phyloP scores from a whole-genome alignment of 2,113 vertebrate genomes.

The Himantopus leucocephalus region DNA sequence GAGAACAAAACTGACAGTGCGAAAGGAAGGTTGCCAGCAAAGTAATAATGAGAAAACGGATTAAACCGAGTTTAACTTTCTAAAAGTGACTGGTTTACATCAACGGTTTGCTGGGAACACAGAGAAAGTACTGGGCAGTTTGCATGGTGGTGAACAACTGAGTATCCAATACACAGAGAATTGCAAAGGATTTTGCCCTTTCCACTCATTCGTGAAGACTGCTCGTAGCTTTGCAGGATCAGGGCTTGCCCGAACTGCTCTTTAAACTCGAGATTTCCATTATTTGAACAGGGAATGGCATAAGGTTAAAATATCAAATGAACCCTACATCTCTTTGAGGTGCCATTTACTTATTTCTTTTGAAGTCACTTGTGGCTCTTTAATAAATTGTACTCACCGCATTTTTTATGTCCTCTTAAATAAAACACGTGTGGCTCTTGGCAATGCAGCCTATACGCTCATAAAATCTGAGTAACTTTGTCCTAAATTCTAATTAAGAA shows the following conservation, averaged over 20 bases:
- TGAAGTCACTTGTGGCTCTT: background rate
- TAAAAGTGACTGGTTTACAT: constrained; percentile 18
- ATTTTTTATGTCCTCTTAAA: constrained; percentile 42
- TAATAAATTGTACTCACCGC: background rate
- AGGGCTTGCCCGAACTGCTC: background rate
- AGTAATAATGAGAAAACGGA: constrained; percentile 13
- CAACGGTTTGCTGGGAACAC: background rate
- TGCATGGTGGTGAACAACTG: background rate
- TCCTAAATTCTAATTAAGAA: constrained; percentile 49
- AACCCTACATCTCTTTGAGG: background rate
- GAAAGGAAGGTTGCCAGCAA: constrained; percentile 3
- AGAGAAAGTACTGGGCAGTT: background rate
- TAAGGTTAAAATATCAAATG: background rate
- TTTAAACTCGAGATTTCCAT: background rate
- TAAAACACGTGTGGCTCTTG: background rate
- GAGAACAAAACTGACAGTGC: constrained; percentile 36
- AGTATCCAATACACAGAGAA: background rate
- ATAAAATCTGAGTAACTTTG: constrained; percentile 11
- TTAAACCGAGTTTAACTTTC: constrained; percentile 13
- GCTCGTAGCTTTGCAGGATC: background rate
- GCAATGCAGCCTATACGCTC: constrained; percentile 12
- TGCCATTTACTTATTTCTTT: constrained; percentile 25
- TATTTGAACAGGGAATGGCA: background rate
- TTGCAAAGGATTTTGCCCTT: background rate
- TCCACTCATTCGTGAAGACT: background rate